Percentiles rank a stretch among this genome's conserved stretches.
These are phyloP conservation scores for Cantharis lateralis DNA, from an alignment of 2,888 invertebrate genomes.

Conservation along the genomic window DNA sequence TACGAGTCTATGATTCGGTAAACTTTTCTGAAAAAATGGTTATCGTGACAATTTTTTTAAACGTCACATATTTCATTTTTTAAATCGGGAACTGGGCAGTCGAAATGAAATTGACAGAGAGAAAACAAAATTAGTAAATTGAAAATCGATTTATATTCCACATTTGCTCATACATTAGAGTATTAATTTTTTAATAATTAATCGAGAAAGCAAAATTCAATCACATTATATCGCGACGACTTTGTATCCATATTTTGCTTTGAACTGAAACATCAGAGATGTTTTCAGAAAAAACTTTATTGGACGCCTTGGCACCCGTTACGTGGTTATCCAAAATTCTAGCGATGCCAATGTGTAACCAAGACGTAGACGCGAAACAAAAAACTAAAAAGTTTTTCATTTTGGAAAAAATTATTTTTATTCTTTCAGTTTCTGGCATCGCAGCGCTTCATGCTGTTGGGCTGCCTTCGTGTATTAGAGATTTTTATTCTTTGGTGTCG, in stretches of 20 bases:
- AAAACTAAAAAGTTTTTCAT: background rate
- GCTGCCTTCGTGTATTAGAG: background rate
- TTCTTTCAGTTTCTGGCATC: background rate
- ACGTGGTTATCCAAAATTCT: constrained; percentile 1
- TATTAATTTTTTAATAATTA: background rate
- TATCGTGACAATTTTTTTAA: too few species aligned
- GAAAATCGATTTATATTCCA: background rate
- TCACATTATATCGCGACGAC: background rate
- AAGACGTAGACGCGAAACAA: background rate
- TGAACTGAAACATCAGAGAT: background rate
- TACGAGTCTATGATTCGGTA: too few species aligned
- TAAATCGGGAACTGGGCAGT: background rate
- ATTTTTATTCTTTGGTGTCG: constrained; percentile 1
- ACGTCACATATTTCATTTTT: too few species aligned
- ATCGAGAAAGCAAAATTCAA: background rate
- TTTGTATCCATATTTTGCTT: background rate
- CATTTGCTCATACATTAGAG: background rate
- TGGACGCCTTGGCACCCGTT: background rate
- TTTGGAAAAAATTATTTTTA: background rate
- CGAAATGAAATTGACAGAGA: background rate
- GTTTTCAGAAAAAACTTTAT: background rate
- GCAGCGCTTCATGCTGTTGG: background rate
- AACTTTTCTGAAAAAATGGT: too few species aligned
- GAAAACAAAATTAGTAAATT: background rate
- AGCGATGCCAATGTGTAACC: background rate